Base-by-base conservation (phyloP, 2,113 vertebrate species). In the Dendropsophus ebraccatus region DNA sequence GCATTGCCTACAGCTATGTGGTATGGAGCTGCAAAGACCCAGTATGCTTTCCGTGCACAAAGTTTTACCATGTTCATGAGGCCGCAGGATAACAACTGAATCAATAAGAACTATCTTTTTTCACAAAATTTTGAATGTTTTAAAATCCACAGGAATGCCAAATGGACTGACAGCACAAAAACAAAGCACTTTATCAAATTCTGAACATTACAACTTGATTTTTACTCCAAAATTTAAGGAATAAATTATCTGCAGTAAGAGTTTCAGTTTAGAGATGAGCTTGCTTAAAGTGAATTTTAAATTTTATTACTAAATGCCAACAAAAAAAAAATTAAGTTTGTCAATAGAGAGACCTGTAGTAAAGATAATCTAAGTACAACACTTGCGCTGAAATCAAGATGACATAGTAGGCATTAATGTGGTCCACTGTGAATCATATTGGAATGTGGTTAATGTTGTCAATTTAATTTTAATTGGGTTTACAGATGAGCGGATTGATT, bases 381-480 rank as follows among this genome's bases (percentile, higher is more conserved):
- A 76, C 25, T 50, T 32, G 14, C 16, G 2, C 74, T 76, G 17
- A 19, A 50, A 52, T 76, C n/a, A 52, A 52, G 35, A 25, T 75
- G 13, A 75, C 45, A 75, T 41, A 50, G 73, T 75, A 75, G 13
- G n/a, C 23, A 75, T 75, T 50, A 50, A 28, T 75, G 28, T 19
- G 52, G 47, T 76, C 74, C 74, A 76, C 25, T 30, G 47, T 32
- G 74, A 52, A 32, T 76, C 47, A 28, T 76, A 52, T 76, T 47
- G 74, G 74, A 47, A 76, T 76, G 52, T 32, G 28, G 45, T 76
- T 76, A 76, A 76, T 76, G 74, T 76, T 76, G 74, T 50, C 74
- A 76, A 76, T 76, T 76, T 52, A 76, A 52, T 76, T 76, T 76
- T 52, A 76, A 76, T 76, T 76, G 49, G 45, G 74, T 76, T 76